phyloP scores from a whole-genome alignment of 2,888 invertebrate species.

The Euspilapteryx auroguttella region DNA sequence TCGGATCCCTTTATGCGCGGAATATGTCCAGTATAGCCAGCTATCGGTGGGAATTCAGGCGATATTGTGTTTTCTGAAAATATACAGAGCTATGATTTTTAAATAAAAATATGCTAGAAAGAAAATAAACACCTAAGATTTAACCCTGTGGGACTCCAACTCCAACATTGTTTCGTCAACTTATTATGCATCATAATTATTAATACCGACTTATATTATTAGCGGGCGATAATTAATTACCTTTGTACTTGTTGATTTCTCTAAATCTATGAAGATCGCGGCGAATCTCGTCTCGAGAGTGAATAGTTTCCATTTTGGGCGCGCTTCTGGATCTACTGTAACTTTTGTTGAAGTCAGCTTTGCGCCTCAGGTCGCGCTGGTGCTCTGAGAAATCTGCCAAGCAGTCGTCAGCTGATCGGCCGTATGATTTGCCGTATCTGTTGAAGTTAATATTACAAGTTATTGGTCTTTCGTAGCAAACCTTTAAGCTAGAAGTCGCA shows the following conservation, averaged over 20 bases:
- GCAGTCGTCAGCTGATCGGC: constrained; percentile 61
- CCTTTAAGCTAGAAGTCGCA: too few relatives aligned
- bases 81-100: too few relatives aligned
- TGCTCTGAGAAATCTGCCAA: constrained; percentile 57
- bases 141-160: too few relatives aligned
- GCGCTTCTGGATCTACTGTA: constrained; percentile 54
- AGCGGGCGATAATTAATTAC: too few relatives aligned
- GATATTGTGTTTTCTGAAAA: constrained; percentile 65
- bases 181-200: too few relatives aligned
- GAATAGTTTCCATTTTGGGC: constrained; percentile 59
- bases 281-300: constrained; percentile 56
- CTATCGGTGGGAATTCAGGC: constrained; percentile 70
- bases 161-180: too few relatives aligned
- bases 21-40: constrained; percentile 74
- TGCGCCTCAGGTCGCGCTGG: constrained; percentile 36
- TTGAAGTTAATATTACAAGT: too few relatives aligned
- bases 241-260: constrained; percentile 57
- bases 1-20: constrained; percentile 69
- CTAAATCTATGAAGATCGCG: constrained; percentile 49
- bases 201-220: too few relatives aligned
- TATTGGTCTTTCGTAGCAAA: too few relatives aligned
- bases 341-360: constrained; percentile 39
- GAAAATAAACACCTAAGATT: too few relatives aligned
- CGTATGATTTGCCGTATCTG: constrained; percentile 61
- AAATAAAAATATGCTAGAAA: too few relatives aligned